Evolutionary conservation across 1,140 invertebrate species (phyloP), one percentile per base, ranked within the genome.

Genomic region (Heterodera schachtii): DNA sequence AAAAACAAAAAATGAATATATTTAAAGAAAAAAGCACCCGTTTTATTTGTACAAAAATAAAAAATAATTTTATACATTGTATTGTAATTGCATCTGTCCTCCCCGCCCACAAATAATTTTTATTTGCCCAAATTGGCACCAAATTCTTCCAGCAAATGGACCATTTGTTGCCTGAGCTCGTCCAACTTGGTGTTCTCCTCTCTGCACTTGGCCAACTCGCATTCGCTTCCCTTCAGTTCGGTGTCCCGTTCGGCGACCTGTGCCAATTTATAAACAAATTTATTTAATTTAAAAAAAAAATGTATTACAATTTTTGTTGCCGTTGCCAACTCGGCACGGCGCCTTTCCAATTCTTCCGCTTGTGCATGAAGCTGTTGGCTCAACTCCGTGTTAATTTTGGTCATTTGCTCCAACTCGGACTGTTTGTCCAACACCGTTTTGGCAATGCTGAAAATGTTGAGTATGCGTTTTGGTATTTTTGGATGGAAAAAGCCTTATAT

Each of bases 361-460:
- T 46, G 41, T 31, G 82, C 73, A 46, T 31, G 16, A 41, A 47
- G n/a, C 49, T 9, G 46, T 64, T 49, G 8, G 41, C 76, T 41
- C 41, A 46, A 52, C 16, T 82, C 82, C 43, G 1, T 9, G 66
- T 67, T n/a, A 9, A 19, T 19, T 80, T 70, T 74, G n/a, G 31
- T 4, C 31, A 19, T 9, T n/a, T 19, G 44, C 16, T 82, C 81
- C 60, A 84, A 21, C 64, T 82, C 81, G 11, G n/a, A 19, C 57
- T 82, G 81, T n/a, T 82, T 82, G 41, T 71, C 81, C 3, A 82
- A 78, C 41, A 82, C 47, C 57, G 81, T 60, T 74, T 83, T 73
- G 67, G 81, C 71, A 41, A 83, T 83, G 21, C 81, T 82, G 31
- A 78, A 82, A 81, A 8, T 6, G 3, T 83, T 78, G 57, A 75